phyloP scores from a whole-genome alignment of 2,888 invertebrate genomes.

The Macropis europaea region DNA sequence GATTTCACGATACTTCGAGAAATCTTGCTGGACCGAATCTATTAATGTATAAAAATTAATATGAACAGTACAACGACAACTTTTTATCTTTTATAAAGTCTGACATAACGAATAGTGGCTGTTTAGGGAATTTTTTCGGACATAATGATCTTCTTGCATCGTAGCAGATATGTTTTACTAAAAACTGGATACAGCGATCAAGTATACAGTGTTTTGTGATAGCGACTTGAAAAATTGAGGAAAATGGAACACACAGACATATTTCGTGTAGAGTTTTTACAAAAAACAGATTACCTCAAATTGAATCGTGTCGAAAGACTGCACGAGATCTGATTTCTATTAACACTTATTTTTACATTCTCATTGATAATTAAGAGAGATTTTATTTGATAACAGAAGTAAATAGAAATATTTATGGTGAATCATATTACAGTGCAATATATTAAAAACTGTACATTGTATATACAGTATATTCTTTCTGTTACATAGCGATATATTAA shows the following conservation, averaged over 20 bases:
- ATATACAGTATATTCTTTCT: constrained; percentile 41
- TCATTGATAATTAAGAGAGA: constrained; percentile 9
- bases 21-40: constrained; percentile 54
- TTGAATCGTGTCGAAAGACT: constrained; percentile 14
- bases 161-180: constrained; percentile 29
- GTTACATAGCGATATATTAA: constrained; percentile 56
- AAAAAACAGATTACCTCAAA: not conserved
- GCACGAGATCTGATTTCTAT: constrained; percentile 42
- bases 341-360: constrained; percentile 15
- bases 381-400: constrained; percentile 19
- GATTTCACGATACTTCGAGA: constrained; percentile 13
- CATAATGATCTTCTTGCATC: constrained; percentile 31
- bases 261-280: constrained; percentile 12
- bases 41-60: constrained; percentile 38
- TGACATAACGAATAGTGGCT: constrained; percentile 53
- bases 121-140: constrained; percentile 52
- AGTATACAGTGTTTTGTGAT: constrained; percentile 2
- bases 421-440: constrained; percentile 45
- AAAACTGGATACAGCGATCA: constrained; percentile 2
- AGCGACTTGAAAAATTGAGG: not conserved
- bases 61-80: constrained; percentile 66
- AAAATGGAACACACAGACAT: constrained; percentile 20
- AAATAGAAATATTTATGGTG: constrained; percentile 34
- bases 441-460: constrained; percentile 48
- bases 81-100: constrained; percentile 66